A percentile compares a stretch with the other conserved stretches of the same genome.
These are phyloP conservation scores for Tetragonula carbonaria DNA, from an alignment of 2,888 invertebrate genomes.

Conservation along the genomic window DNA sequence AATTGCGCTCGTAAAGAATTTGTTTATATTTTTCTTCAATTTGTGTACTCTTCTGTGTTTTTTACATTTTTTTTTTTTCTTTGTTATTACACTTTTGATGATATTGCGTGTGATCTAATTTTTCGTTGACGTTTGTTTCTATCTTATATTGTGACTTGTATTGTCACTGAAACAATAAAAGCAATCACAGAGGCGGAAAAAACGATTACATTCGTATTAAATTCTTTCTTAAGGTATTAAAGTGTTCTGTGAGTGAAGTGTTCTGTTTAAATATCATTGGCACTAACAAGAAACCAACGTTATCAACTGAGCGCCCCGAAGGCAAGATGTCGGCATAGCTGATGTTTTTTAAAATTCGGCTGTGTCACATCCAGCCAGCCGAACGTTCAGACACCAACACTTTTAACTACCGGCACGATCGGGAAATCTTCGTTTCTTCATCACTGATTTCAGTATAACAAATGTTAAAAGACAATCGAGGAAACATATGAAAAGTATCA, in stretches of 20 bases:
- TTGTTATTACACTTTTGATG: too few species aligned
- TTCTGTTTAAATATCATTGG: background rate
- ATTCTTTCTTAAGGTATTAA: background rate
- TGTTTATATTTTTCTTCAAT: too few species aligned
- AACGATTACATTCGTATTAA: background rate
- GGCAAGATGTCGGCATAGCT: constrained; percentile 96
- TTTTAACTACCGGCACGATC: background rate
- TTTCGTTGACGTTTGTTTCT: background rate
- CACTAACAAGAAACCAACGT: background rate
- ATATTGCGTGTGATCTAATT: background rate
- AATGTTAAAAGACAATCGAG: background rate
- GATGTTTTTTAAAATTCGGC: constrained; percentile 90
- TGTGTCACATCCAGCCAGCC: constrained; percentile 93
- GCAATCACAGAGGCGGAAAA: background rate
- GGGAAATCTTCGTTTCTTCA: background rate
- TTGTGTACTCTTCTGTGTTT: too few species aligned
- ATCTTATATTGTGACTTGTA: too few species aligned
- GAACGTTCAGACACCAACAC: constrained; percentile 75
- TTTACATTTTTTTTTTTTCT: too few species aligned
- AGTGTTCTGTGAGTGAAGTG: background rate
- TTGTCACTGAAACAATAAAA: background rate
- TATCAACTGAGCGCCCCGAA: constrained; percentile 85
- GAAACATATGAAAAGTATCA: background rate
- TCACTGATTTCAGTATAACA: background rate
- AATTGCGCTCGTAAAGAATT: too few species aligned